A percentile compares a stretch with the other conserved stretches of the same genome.
These are phyloP conservation scores for Caenorhabditis brenneri DNA, from an alignment of 1,140 invertebrate genomes.

Conservation along the genomic window DNA sequence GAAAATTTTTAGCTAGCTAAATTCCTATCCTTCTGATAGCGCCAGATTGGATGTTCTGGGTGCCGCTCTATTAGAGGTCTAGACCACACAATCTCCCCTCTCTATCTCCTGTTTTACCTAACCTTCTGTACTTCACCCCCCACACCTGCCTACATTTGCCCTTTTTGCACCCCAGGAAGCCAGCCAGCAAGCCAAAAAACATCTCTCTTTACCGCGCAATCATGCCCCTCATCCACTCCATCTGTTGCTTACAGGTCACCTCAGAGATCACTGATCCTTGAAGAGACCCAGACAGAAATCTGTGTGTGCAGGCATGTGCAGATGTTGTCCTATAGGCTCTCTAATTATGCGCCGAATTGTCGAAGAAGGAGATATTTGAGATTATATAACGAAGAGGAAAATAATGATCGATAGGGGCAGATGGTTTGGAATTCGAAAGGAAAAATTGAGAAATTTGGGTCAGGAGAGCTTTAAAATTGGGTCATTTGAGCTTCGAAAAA, in stretches of 20 bases:
- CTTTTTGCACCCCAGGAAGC: neutral
- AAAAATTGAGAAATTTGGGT: neutral
- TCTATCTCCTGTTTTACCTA: no score
- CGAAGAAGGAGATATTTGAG: neutral
- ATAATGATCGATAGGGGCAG: slow-evolving; percentile 2
- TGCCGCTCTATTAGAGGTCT: no score
- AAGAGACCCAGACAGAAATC: neutral
- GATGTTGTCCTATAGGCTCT: neutral
- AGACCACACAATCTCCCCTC: no score
- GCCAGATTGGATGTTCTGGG: no score
- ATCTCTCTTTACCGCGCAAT: slow-evolving; percentile 4
- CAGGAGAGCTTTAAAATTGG: neutral
- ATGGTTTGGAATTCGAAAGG: neutral
- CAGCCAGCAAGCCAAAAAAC: slow-evolving; percentile 23
- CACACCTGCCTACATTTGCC: neutral
- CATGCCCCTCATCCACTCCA: neutral
- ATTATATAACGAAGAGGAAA: neutral
- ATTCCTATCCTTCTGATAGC: no score
- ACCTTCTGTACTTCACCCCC: neutral
- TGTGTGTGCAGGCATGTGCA: slow-evolving; percentile 12
- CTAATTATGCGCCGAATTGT: slow-evolving; percentile 26
- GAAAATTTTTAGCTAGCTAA: no score
- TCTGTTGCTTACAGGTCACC: neutral
- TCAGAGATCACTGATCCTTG: neutral
- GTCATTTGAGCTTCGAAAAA: neutral